Conservation (phyloP, 2,113 vertebrate genomes). For the Catharus minimus region DNA sequence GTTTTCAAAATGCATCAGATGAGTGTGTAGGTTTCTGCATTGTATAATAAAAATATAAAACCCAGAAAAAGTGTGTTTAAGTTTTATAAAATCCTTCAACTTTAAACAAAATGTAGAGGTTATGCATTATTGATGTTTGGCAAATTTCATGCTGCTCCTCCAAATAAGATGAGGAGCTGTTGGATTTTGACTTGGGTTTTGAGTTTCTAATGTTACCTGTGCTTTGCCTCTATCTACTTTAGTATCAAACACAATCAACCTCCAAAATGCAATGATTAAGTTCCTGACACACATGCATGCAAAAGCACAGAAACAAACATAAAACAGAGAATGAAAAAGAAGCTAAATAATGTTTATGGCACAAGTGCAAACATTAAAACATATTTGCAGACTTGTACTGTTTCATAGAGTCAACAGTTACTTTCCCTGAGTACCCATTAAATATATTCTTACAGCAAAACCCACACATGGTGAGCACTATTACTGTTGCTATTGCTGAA, state of each 20-base stretch:
- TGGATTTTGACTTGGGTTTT: not conserved
- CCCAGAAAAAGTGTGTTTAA: not conserved
- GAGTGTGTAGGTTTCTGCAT: not conserved
- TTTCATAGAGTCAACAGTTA: not conserved
- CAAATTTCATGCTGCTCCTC: not conserved
- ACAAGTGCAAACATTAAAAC: not conserved
- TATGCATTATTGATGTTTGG: not conserved
- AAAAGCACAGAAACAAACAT: not conserved
- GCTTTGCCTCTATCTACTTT: not conserved
- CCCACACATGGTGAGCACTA: not conserved
- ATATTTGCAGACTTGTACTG: not conserved
- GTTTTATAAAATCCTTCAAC: not conserved
- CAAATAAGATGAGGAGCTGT: not conserved
- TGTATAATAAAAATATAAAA: not conserved
- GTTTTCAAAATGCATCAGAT: not conserved
- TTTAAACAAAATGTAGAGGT: not conserved
- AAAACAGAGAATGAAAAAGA: not conserved
- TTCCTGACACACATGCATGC: not conserved
- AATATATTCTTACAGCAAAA: not conserved
- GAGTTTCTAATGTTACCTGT: rapidly evolving
- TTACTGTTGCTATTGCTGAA: not conserved
- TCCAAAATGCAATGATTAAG: not conserved
- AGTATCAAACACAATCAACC: not conserved
- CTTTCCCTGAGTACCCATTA: not conserved
- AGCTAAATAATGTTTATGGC: not conserved